phyloP scores from a whole-genome alignment of 1,140 invertebrate species.

The Acromyrmex echinatior region DNA sequence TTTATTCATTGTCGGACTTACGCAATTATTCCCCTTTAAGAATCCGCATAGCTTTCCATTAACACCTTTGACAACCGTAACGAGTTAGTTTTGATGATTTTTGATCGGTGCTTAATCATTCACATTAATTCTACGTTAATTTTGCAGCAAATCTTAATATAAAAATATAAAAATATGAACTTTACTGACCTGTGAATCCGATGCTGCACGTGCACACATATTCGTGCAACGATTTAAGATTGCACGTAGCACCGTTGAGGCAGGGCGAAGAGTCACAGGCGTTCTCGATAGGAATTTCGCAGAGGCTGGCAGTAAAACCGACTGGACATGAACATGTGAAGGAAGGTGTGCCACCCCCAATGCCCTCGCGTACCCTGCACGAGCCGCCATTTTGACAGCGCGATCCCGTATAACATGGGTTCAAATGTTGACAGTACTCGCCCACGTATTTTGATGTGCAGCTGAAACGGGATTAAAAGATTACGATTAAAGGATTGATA shows the following conservation, averaged over 20 bases:
- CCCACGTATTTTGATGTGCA: constrained; percentile 96
- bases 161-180: background rate
- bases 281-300: constrained; percentile 96
- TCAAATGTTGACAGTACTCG: constrained; percentile 97
- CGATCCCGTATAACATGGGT: constrained; percentile 95
- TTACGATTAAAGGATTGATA: background rate
- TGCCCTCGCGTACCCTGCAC: constrained; percentile 92
- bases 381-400: constrained; percentile 97
- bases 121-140: background rate
- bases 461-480: constrained; percentile 89
- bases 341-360: constrained; percentile 89
- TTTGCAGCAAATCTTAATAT: background rate
- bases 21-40: constrained; percentile 22
- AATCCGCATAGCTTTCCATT: constrained; percentile 47
- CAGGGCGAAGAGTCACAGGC: constrained; percentile 96
- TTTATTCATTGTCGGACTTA: constrained; percentile 37
- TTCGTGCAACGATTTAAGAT: constrained; percentile 91
- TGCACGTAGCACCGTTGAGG: constrained; percentile 94
- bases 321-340: constrained; percentile 96
- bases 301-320: constrained; percentile 96
- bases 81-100: constrained; percentile 15
- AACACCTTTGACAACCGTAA: constrained; percentile 27
- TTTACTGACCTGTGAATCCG: constrained; percentile 93
- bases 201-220: constrained; percentile 94
- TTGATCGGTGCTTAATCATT: background rate